phyloP scores from a whole-genome alignment of 2,113 vertebrate species.

The Atherinomorus stipes region DNA sequence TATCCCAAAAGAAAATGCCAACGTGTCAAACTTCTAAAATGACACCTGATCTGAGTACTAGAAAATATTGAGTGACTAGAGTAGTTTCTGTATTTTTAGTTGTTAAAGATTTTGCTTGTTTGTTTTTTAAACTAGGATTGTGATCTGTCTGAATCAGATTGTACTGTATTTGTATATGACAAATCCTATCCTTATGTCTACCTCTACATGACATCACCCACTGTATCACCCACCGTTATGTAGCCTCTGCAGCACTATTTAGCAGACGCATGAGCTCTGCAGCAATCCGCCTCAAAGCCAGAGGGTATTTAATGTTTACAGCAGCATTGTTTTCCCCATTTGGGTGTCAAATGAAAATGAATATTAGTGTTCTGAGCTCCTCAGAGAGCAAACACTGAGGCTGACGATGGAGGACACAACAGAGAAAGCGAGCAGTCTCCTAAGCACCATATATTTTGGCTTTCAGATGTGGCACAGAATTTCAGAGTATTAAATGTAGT shows the following conservation, averaged over 20 bases:
- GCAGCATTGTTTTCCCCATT: conserved; percentile 32
- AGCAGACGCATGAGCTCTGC: conserved; percentile 20
- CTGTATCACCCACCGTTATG: not conserved
- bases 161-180: too few species aligned
- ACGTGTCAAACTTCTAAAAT: not conserved
- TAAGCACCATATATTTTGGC: conserved; percentile 59
- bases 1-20: not conserved
- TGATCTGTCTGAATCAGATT: too few species aligned
- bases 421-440: conserved; percentile 45
- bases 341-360: conserved; percentile 56
- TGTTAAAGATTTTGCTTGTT: too few species aligned
- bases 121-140: too few species aligned
- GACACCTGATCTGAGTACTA: not conserved
- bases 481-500: conserved; percentile 37
- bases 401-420: conserved; percentile 48
- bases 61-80: not conserved
- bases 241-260: conserved; percentile 24
- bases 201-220: conserved; percentile 24
- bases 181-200: conserved; percentile 32
- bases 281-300: conserved; percentile 28
- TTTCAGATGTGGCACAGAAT: conserved; percentile 46
- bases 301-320: conserved; percentile 54
- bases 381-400: conserved; percentile 36
- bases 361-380: conserved; percentile 57
- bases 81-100: not conserved